Percentiles rank a stretch among this genome's conserved stretches.
Conservation (phyloP, 1,140 invertebrate genomes). For the Cydia splendana region DNA sequence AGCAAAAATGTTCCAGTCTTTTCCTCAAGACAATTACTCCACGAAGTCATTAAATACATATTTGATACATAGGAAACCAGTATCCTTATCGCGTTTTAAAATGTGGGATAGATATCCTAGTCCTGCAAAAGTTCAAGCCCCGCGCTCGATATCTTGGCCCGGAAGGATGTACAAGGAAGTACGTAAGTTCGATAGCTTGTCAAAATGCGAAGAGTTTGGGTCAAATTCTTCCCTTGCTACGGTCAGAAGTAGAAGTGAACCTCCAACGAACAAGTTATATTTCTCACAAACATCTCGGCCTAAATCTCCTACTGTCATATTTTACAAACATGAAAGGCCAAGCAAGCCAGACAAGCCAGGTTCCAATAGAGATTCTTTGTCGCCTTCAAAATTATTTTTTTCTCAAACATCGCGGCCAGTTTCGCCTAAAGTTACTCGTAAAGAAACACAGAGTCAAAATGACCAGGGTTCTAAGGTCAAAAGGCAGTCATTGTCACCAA, state of each 20-base stretch:
- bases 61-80: constrained; percentile 84
- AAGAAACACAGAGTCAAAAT: constrained; percentile 42
- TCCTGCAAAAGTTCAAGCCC: constrained; percentile 49
- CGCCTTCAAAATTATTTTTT: constrained; percentile 67
- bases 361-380: constrained; percentile 47
- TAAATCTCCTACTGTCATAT: constrained; percentile 64
- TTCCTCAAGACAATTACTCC: constrained; percentile 66
- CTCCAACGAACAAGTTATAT: constrained; percentile 74
- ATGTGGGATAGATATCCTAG: constrained; percentile 82
- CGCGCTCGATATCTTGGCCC: constrained; percentile 76
- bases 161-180: constrained; percentile 69
- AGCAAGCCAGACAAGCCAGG: constrained; percentile 43
- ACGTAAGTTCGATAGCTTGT: constrained; percentile 70
- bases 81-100: constrained; percentile 86
- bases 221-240: constrained; percentile 64
- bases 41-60: constrained; percentile 82
- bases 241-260: constrained; percentile 80
- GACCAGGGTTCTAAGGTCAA: constrained; percentile 39
- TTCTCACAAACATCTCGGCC: constrained; percentile 75
- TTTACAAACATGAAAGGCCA: constrained; percentile 51
- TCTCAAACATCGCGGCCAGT: constrained; percentile 64
- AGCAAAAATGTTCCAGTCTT: constrained; percentile 82
- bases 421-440: constrained; percentile 56
- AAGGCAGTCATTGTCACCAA: constrained; percentile 54
- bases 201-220: constrained; percentile 61